Conservation (phyloP, 2,888 invertebrate species). For the Molorchus minor region DNA sequence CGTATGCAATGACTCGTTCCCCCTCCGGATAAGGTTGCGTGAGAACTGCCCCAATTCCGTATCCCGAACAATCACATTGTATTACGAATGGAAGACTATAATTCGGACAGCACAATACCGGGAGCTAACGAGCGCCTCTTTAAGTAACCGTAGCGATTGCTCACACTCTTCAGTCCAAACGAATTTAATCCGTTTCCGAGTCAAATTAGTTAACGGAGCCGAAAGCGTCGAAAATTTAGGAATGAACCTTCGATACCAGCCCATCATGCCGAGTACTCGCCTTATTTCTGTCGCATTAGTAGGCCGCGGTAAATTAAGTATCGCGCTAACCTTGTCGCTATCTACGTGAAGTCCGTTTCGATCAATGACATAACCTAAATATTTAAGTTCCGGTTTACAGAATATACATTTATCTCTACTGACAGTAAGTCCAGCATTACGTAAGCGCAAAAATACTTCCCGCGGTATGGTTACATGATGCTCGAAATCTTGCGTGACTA, state of each 20-base stretch:
- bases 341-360: slow-evolving; percentile 24
- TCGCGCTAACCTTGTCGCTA: slow-evolving; percentile 30
- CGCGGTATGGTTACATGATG: slow-evolving; percentile 34
- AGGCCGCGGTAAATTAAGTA: slow-evolving; percentile 32
- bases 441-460: slow-evolving; percentile 40
- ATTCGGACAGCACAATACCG: not conserved
- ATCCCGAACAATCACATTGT: no score
- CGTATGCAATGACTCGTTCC: slow-evolving; percentile 22
- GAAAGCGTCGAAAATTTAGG: not conserved
- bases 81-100: not conserved
- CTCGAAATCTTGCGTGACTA: slow-evolving; percentile 38
- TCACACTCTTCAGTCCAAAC: not conserved
- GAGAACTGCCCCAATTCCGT: not conserved
- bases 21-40: not conserved
- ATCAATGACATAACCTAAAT: slow-evolving; percentile 34
- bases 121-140: not conserved
- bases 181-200: not conserved
- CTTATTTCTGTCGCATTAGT: slow-evolving; percentile 31
- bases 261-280: slow-evolving; percentile 30
- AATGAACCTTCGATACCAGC: not conserved
- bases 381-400: slow-evolving; percentile 26
- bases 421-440: slow-evolving; percentile 39
- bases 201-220: not conserved
- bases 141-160: not conserved
- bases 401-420: slow-evolving; percentile 35